Evolutionary conservation across 1,140 invertebrate species (phyloP).

Genomic region (Pseudoatta argentina): DNA sequence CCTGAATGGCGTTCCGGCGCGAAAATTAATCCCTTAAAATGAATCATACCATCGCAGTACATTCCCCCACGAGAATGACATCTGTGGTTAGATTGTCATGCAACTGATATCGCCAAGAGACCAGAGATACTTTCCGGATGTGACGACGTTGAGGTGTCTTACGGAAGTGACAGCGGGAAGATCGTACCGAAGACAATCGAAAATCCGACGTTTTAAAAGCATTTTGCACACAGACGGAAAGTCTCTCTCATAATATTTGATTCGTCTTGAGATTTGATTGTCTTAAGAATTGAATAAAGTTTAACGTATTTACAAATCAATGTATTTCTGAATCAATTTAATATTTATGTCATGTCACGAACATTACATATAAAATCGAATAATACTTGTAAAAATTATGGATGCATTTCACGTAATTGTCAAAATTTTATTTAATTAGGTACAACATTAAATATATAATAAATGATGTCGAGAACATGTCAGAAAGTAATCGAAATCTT

Average conservation of each 20-base stretch:
- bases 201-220: slow-evolving; percentile 57
- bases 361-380: background rate
- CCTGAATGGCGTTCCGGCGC: background rate
- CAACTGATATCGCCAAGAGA: background rate
- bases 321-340: background rate
- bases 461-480: slow-evolving; percentile 7
- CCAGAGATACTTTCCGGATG: slow-evolving; percentile 34
- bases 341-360: background rate
- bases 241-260: slow-evolving; percentile 29
- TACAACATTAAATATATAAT: background rate
- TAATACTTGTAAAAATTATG: background rate
- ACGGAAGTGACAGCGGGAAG: slow-evolving; percentile 29
- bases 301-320: background rate
- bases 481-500: background rate
- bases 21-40: slow-evolving; percentile 63
- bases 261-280: background rate
- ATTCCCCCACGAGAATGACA: slow-evolving; percentile 37
- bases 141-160: slow-evolving; percentile 37
- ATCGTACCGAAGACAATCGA: slow-evolving; percentile 40
- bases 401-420: background rate
- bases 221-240: background rate
- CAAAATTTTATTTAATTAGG: background rate
- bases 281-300: background rate
- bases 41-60: slow-evolving; percentile 27
- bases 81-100: slow-evolving; percentile 39